Evolutionary conservation across 2,113 vertebrate genomes (phyloP), one percentile per base, ranked within the genome.

Genomic region (Ailurus styani): DNA sequence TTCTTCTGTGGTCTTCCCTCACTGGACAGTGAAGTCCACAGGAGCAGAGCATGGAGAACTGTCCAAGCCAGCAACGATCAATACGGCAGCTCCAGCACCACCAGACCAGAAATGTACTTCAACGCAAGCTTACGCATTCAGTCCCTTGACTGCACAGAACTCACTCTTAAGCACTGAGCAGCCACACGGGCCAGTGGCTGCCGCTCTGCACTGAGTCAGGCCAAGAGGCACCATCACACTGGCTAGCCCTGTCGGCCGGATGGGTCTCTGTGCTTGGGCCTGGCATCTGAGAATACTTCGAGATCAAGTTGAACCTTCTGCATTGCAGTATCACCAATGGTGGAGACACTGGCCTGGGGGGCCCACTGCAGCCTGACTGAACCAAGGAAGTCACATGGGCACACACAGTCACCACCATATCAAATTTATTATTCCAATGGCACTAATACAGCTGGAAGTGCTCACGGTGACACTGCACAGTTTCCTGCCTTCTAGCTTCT

Each of bases 391-490:
- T 13, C 52, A 40, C 2, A 0, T 1, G 18, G 50, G n/a, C n/a
- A 85, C 18, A 25, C n/a, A 6, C 10, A 11, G 23, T 95, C 79
- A 75, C 98, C 97, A 98, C 98, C 98, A 96, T 98, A 81, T 96
- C 97, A 45, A 95, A 96, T 99, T 99, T 99, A 99, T 99, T 99
- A 98, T 97, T 98, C 98, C 98, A 98, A 98, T 98, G 98, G 98
- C 98, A 98, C 98, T 96, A 98, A 98, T 94, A 98, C 98, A 98
- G 98, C 96, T 94, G 97, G 97, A 97, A 95, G 98, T 97, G 98
- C 93, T 88, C 98, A 97, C 95, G 97, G 98, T 97, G 97, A 97
- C 60, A 96, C 87, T 90, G 66, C 85, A 92, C 68, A 54, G 60
- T 78, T 93, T 75, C 83, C 72, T 96, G 88, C 90, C 95, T 96